A percentile compares a stretch with the other conserved stretches of the same genome.
phyloP scores from a whole-genome alignment of 1,140 invertebrate genomes.

The Cyclargus thomasi region DNA sequence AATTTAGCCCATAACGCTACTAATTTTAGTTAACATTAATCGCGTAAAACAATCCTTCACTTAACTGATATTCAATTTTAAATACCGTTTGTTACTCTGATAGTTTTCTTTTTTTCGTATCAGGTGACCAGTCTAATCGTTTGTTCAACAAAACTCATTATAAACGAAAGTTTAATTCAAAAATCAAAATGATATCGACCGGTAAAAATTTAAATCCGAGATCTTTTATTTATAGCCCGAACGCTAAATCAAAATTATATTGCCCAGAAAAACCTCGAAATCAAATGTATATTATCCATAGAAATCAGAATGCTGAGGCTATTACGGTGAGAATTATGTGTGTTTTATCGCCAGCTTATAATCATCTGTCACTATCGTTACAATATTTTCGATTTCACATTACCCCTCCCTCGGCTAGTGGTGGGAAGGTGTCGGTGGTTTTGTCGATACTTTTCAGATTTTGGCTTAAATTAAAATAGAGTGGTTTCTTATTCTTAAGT shows the following conservation, averaged over 20 bases:
- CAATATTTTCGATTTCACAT: constrained; percentile 71
- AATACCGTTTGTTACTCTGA: too few relatives aligned
- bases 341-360: constrained; percentile 74
- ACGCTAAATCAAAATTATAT: constrained; percentile 12
- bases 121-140: neutral
- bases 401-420: constrained; percentile 49
- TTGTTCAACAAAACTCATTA: neutral
- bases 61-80: too few relatives aligned
- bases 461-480: too few relatives aligned
- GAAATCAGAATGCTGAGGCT: constrained; percentile 30
- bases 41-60: too few relatives aligned
- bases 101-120: neutral
- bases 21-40: too few relatives aligned
- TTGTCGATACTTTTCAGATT: constrained; percentile 17
- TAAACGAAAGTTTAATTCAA: neutral
- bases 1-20: too few relatives aligned
- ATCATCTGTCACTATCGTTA: constrained; percentile 75
- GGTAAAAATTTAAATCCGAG: neutral
- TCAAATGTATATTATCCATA: constrained; percentile 3
- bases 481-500: too few relatives aligned
- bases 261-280: neutral
- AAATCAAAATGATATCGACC: neutral
- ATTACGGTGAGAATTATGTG: constrained; percentile 70
- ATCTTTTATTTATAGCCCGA: constrained; percentile 2
- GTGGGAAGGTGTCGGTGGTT: constrained; percentile 34